These are phyloP conservation scores for Agrenia bidenticulata DNA, from an alignment of 2,888 invertebrate species.

Conservation along the genomic window DNA sequence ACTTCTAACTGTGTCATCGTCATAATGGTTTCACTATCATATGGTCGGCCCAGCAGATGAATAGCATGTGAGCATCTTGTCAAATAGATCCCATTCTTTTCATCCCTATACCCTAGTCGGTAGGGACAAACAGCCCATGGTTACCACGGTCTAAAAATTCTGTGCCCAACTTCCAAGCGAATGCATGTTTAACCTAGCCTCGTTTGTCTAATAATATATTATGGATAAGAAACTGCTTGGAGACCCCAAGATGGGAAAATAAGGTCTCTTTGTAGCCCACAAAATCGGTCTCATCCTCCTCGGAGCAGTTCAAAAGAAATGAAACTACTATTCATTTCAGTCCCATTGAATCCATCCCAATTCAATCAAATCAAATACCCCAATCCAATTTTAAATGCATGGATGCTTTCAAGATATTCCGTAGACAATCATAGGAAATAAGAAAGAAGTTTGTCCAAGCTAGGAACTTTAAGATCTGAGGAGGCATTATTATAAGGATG, in stretches of 20 bases:
- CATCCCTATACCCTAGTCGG: too few relatives aligned
- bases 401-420: conserved; percentile 21
- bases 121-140: too few relatives aligned
- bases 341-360: conserved; percentile 28
- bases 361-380: conserved; percentile 31
- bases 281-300: conserved; percentile 12
- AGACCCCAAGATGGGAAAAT: background rate
- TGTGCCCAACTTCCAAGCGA: too few relatives aligned
- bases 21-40: conserved; percentile 3
- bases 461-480: background rate
- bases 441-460: background rate
- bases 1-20: conserved; percentile 12
- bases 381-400: conserved; percentile 35
- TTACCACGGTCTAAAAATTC: too few relatives aligned
- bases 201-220: too few relatives aligned
- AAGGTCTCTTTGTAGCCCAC: conserved; percentile 12
- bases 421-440: conserved; percentile 15
- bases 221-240: too few relatives aligned
- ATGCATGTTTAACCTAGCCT: too few relatives aligned
- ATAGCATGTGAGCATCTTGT: too few relatives aligned
- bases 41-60: too few relatives aligned
- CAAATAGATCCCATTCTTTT: too few relatives aligned
- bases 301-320: conserved; percentile 2
- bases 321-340: conserved; percentile 34
- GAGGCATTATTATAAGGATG: too few relatives aligned